Base-by-base conservation (phyloP, 2,797 vertebrate species). In the Moxostoma hubbsi region DNA sequence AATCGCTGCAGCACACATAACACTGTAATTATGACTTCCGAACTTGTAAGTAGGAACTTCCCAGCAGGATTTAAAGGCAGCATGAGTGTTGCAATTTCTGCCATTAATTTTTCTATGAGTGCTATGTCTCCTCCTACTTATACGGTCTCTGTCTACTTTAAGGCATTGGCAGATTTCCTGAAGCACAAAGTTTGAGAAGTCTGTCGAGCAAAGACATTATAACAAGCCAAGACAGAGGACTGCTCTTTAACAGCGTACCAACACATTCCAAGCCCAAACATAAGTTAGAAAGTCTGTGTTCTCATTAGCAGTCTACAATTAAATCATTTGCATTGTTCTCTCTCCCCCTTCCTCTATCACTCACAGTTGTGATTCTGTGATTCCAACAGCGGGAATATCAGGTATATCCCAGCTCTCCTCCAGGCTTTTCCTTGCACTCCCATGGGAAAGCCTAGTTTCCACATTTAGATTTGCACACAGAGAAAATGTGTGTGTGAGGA, bases 221-320 rank as follows among this genome's bases (percentile, higher is more conserved):
- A 69, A 13, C 18, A 68, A 9, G 18, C 65, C 75, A 69, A 77
- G 55, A 68, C 5, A n/a, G 13, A 58, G 46, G 50, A 59, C 46
- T 67, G 64, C 49, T 49, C 59, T 74, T 66, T 57, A 75, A 55
- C 51, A 66, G 73, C 57, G 18, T 6, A 71, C 43, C 66, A 65
- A 55, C 51, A 65, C 61, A 68, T 67, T 64, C 46, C 65, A 77
- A 69, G 18, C 24, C 47, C 47, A 69, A 76, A 67, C 75, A 77
- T 61, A 77, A n/a, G 75, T 46, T n/a, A 68, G 18, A 68, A 67
- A 68, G 59, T 67, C 64, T 59, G 45, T 77, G 55, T 69, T 45
- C 18, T 61, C 5, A 13, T 77, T 75, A 57, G 53, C 43, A 59
- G 7, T 61, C 55, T 59, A 15, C 7, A 77, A 54, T 66, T 2